Evolutionary conservation across 2,888 invertebrate species (phyloP).

Genomic region (Drosophila monieri): DNA sequence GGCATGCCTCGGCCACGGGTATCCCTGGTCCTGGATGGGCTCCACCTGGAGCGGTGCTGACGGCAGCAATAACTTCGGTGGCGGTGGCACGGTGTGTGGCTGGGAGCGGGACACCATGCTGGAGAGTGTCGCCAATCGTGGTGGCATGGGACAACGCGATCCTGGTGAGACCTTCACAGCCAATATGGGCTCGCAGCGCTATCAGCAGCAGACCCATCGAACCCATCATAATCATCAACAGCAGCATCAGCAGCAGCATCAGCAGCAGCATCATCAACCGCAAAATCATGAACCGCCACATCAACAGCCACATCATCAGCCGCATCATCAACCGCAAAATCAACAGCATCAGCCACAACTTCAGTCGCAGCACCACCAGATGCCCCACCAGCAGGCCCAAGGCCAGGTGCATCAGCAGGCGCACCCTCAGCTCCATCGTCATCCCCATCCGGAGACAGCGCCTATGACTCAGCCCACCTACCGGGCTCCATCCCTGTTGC

Average conservation of each 20-base stretch:
- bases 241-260: background rate
- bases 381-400: background rate
- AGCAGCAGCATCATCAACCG: background rate
- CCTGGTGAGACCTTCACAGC: background rate
- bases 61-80: background rate
- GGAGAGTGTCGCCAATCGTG: background rate
- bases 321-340: background rate
- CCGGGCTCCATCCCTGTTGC: background rate
- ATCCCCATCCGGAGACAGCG: background rate
- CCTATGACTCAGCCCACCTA: background rate
- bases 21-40: background rate
- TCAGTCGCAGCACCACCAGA: background rate
- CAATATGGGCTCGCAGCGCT: background rate
- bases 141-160: background rate
- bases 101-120: background rate
- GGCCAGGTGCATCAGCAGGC: background rate
- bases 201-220: background rate
- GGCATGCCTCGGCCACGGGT: background rate
- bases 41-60: background rate
- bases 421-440: background rate
- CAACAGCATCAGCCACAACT: background rate
- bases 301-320: background rate
- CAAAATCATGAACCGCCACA: background rate
- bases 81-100: background rate
- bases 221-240: too few species aligned